A percentile compares a stretch with the other conserved stretches of the same genome.
phyloP scores from a whole-genome alignment of 2,113 vertebrate species.

The Chionis minor region DNA sequence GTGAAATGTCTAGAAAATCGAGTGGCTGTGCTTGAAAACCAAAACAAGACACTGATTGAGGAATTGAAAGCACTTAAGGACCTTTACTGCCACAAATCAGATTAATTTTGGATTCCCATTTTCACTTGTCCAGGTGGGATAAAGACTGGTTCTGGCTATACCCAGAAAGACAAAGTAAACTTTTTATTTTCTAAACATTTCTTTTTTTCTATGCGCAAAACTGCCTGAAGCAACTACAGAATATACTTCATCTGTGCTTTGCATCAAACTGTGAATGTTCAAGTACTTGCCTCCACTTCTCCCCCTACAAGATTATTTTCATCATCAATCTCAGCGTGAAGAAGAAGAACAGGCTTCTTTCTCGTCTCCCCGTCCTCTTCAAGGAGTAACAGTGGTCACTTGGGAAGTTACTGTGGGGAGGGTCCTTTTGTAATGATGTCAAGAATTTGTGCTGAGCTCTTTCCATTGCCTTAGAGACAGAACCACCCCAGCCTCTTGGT shows the following conservation, averaged over 20 bases:
- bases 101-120: slow-evolving; percentile 82
- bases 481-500: slow-evolving; percentile 69
- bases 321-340: slow-evolving; percentile 72
- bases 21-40: slow-evolving; percentile 98
- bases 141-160: slow-evolving; percentile 84
- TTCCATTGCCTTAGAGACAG: slow-evolving; percentile 77
- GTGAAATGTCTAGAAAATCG: slow-evolving; percentile 99
- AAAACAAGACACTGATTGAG: slow-evolving; percentile 99
- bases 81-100: slow-evolving; percentile 99
- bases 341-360: slow-evolving; percentile 69
- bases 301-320: slow-evolving; percentile 70
- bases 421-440: slow-evolving; percentile 57
- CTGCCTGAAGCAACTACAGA: slow-evolving; percentile 87
- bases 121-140: slow-evolving; percentile 73
- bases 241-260: slow-evolving; percentile 83
- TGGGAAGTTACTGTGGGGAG: slow-evolving; percentile 61
- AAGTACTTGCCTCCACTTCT: slow-evolving; percentile 79
- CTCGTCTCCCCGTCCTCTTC: slow-evolving; percentile 45
- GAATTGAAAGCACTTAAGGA: slow-evolving; percentile 99
- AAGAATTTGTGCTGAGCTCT: slow-evolving; percentile 68
- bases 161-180: slow-evolving; percentile 79
- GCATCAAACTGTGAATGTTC: slow-evolving; percentile 86
- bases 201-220: slow-evolving; percentile 86
- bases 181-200: slow-evolving; percentile 89
- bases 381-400: slow-evolving; percentile 68